phyloP scores from a whole-genome alignment of 2,113 vertebrate species.

The Gallinago jamesoni region DNA sequence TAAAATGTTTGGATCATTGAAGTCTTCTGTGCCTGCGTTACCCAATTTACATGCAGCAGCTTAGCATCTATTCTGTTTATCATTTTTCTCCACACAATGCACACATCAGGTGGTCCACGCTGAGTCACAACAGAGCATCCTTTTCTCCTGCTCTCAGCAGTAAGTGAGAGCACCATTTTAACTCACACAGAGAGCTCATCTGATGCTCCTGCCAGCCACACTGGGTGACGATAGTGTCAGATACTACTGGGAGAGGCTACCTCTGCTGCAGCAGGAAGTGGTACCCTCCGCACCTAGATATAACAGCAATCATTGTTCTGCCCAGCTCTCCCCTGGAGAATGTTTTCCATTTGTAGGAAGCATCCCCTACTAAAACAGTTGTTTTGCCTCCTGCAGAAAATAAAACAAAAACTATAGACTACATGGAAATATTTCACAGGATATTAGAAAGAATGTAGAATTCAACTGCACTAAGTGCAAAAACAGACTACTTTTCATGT shows the following conservation, averaged over 20 bases:
- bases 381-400: background rate
- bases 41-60: background rate
- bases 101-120: background rate
- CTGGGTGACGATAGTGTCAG: background rate
- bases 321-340: background rate
- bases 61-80: background rate
- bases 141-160: background rate
- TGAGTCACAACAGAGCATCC: background rate
- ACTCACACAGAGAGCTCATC: background rate
- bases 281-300: background rate
- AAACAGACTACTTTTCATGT: background rate
- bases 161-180: background rate
- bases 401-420: background rate
- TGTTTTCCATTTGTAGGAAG: background rate
- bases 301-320: background rate
- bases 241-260: background rate
- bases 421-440: background rate
- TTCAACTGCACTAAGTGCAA: background rate
- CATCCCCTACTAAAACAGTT: background rate
- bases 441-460: background rate
- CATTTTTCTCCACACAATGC: background rate
- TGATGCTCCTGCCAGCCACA: background rate
- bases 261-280: background rate
- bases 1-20: background rate
- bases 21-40: background rate